Base-by-base conservation (phyloP, 2,888 invertebrate genomes). In the Drosophila merina region DNA sequence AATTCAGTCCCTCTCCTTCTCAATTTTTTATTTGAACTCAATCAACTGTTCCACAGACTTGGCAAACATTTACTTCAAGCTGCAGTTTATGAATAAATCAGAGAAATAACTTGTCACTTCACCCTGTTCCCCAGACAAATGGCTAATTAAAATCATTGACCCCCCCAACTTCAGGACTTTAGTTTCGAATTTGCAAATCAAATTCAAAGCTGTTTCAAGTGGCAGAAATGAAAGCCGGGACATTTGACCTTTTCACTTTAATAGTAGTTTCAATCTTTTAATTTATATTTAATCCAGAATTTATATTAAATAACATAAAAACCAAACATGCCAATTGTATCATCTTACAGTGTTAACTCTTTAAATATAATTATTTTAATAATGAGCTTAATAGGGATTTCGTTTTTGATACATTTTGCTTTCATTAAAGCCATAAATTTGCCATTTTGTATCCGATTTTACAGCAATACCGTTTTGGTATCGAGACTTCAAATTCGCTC, bases 111-210 rank as follows among this genome's bases (percentile, higher is more conserved):
- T 57, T 51, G 33, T 59, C 51, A 56, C 33, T 31, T 25, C 40
- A 28, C 25, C 31, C 20, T 12, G n/a, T 26, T 63, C 9, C 45
- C 45, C 36, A n/a, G 36, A 14, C 56, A 54, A 64, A 72, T 48
- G 30, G 64, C 75, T 75, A 85, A 84, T 81, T 79, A 72, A 75
- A 74, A 75, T 66, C 52, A 44, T 36, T 48, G 47, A 48, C 48
- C 30, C 49, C 45, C 8, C 28, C 28, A 5, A 4, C 28, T 6
- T 28, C 28, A 28, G 47, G 31, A 64, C 50, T 63, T 51, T 62
- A 73, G 56, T 76, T 78, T 84, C 82, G 67, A 71, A 86, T 86
- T 86, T 80, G 87, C 77, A 85, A 80, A 80, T 85, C 71, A 80
- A 87, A 80, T 77, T 74, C 55, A 72, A 62, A 59, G 50, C 47